These are phyloP conservation scores for Perca fluviatilis DNA, from an alignment of 2,113 vertebrate genomes.

Conservation along the genomic window DNA sequence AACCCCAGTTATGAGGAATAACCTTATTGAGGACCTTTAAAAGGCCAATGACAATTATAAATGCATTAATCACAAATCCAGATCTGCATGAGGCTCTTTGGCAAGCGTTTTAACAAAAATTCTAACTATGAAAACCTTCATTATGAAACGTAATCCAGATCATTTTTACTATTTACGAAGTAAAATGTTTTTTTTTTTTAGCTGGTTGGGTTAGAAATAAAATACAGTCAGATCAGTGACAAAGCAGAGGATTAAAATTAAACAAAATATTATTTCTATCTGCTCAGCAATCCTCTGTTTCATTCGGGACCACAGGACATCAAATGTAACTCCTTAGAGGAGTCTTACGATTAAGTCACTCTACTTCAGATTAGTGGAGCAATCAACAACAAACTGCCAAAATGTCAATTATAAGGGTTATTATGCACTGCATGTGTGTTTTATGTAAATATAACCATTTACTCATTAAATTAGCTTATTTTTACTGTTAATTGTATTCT, in stretches of 20 bases:
- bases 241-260: conserved; percentile 19
- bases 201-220: conserved; percentile 20
- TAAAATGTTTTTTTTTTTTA: conserved; percentile 14
- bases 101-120: not conserved
- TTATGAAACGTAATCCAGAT: not conserved
- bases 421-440: not conserved
- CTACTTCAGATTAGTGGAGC: not conserved
- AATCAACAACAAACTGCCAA: not conserved
- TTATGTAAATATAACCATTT: conserved; percentile 1
- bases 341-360: conserved; percentile 11
- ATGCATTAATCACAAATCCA: not conserved
- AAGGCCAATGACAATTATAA: conserved; percentile 3
- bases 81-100: not conserved
- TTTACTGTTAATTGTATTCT: not conserved
- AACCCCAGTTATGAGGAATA: not conserved
- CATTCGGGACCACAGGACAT: conserved; percentile 1
- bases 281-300: conserved; percentile 7
- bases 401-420: not conserved
- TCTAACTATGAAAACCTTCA: not conserved
- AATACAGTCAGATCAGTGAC: conserved; percentile 30
- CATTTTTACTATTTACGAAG: conserved; percentile 17
- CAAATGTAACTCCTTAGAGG: conserved; percentile 19
- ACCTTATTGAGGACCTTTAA: not conserved
- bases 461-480: not conserved
- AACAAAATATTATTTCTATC: conserved; percentile 35